Evolutionary conservation across 2,113 vertebrate species (phyloP).

Genomic region (Jaculus jaculus): DNA sequence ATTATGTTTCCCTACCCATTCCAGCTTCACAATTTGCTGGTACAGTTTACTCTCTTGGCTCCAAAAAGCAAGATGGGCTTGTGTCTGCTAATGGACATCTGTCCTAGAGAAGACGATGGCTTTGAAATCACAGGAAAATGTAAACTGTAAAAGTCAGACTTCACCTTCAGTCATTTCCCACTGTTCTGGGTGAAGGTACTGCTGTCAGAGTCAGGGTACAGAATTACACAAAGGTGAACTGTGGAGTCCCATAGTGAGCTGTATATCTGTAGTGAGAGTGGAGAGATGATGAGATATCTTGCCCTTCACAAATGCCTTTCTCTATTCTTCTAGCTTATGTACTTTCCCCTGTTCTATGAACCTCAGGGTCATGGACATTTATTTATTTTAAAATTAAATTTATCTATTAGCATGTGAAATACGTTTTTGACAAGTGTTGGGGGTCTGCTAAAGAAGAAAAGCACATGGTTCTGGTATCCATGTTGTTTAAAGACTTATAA

Average conservation of each 20-base stretch:
- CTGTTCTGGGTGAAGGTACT: conserved; percentile 2
- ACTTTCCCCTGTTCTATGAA: conserved; percentile 30
- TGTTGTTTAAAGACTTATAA: not conserved
- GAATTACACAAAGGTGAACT: not conserved
- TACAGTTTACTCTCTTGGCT: not conserved
- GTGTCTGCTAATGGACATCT: not conserved
- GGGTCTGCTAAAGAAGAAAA: not conserved
- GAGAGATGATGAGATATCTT: not conserved
- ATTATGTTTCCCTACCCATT: not conserved
- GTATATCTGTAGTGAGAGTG: not conserved
- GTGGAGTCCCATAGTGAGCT: not conserved
- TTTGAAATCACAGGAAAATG: not conserved
- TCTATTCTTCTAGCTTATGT: not conserved
- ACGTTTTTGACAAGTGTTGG: not conserved
- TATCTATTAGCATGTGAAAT: not conserved
- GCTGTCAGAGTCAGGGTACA: not conserved
- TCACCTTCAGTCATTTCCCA: conserved; percentile 10
- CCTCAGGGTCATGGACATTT: not conserved
- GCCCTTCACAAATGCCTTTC: not conserved
- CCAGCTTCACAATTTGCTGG: not conserved
- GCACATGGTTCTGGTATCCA: not conserved
- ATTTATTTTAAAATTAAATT: conserved; percentile 36
- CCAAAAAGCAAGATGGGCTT: not conserved
- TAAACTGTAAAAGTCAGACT: conserved; percentile 28
- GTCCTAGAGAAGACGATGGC: not conserved